These are phyloP conservation scores for Amphipyra tragopoginis DNA, from an alignment of 2,888 invertebrate species.

Conservation along the genomic window DNA sequence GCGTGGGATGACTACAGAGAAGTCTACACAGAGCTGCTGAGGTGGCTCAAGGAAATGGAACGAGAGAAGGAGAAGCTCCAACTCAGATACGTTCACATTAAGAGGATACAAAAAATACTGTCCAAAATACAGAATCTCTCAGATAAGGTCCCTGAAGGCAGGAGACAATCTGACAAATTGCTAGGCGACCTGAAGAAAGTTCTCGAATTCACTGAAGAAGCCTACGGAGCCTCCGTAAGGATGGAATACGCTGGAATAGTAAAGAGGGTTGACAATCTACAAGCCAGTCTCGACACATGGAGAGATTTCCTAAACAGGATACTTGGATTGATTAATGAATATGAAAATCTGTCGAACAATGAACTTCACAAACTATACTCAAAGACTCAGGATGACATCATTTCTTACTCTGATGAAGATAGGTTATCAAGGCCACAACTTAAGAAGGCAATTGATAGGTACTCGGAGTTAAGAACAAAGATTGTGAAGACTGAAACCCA, in stretches of 20 bases:
- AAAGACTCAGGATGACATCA: slow-evolving; percentile 91
- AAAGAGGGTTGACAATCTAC: slow-evolving; percentile 94
- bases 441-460: slow-evolving; percentile 91
- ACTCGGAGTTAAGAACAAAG: slow-evolving; percentile 90
- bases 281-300: slow-evolving; percentile 95
- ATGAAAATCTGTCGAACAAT: slow-evolving; percentile 90
- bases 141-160: slow-evolving; percentile 92
- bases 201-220: slow-evolving; percentile 93
- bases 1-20: slow-evolving; percentile 94
- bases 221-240: slow-evolving; percentile 93
- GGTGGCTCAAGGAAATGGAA: slow-evolving; percentile 95
- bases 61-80: slow-evolving; percentile 94
- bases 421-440: slow-evolving; percentile 91
- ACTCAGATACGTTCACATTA: slow-evolving; percentile 94
- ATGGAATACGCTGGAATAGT: slow-evolving; percentile 95
- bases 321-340: slow-evolving; percentile 90
- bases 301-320: slow-evolving; percentile 93
- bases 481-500: slow-evolving; percentile 90
- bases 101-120: slow-evolving; percentile 93
- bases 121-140: slow-evolving; percentile 92
- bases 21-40: slow-evolving; percentile 92
- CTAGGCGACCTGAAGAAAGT: slow-evolving; percentile 91
- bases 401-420: slow-evolving; percentile 87
- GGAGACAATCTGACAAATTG: slow-evolving; percentile 91
- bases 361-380: slow-evolving; percentile 91